A percentile compares a stretch with the other conserved stretches of the same genome.
phyloP scores from a whole-genome alignment of 2,888 invertebrate genomes.

The Tetheella fluctuosa region DNA sequence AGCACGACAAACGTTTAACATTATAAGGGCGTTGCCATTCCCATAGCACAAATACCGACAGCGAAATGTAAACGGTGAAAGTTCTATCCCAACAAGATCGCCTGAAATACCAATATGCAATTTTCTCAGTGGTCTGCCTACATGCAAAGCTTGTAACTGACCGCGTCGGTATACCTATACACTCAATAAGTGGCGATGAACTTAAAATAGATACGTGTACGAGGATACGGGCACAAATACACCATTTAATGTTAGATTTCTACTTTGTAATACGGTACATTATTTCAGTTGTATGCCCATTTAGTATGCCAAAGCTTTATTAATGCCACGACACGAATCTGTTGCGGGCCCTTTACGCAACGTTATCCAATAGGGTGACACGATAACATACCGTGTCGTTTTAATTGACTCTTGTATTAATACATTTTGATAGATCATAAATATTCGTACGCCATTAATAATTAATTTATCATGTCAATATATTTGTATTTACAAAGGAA shows the following conservation, averaged over 20 bases:
- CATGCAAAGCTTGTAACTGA: conserved; percentile 37
- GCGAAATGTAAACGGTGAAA: conserved; percentile 76
- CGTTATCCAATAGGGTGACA: neutral
- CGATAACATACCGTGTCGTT: neutral
- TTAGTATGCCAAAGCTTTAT: conserved; percentile 24
- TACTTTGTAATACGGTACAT: conserved; percentile 52
- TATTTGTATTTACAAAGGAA: neutral
- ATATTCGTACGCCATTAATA: neutral
- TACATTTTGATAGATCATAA: conserved; percentile 18
- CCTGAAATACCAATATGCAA: conserved; percentile 70
- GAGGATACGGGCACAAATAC: conserved; percentile 36
- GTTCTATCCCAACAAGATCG: conserved; percentile 60
- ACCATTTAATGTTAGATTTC: conserved; percentile 48
- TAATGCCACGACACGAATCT: conserved; percentile 23
- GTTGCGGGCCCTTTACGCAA: neutral
- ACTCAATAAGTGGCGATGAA: conserved; percentile 24
- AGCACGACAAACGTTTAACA: conserved; percentile 51
- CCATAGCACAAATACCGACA: conserved; percentile 74
- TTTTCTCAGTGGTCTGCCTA: conserved; percentile 44
- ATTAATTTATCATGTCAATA: neutral
- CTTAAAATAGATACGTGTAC: conserved; percentile 30
- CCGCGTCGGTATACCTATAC: conserved; percentile 19
- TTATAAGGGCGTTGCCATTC: conserved; percentile 59
- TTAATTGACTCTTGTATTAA: neutral
- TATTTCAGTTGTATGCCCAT: conserved; percentile 31